Base-by-base conservation (phyloP, 1,140 invertebrate species). In the Anastatus disparis region DNA sequence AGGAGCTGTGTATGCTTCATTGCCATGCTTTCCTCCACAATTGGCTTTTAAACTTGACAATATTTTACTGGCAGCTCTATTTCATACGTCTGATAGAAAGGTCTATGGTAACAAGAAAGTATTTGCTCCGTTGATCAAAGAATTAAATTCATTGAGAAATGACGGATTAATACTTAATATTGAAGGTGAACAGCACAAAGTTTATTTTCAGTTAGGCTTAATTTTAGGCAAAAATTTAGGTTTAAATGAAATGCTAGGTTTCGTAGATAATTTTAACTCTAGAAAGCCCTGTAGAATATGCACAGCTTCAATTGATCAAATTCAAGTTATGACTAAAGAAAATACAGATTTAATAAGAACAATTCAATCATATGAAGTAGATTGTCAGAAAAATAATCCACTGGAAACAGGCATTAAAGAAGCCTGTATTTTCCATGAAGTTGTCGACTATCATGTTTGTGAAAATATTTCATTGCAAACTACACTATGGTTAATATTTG, bases 391-490 rank as follows among this genome's bases (percentile, higher is more conserved):
- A 3, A 17, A 6, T 15, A 15, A 61, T 61, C 15, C 13, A 10
- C 27, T 22, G 15, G 13, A 27, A 26, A 61, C 38, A 2, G 58
- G 58, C 15, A 44, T 61, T 13, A 15, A 24, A 44, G 58, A 61
- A 26, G 4, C 2, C 1, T 61, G 58, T 27, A 20, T n/a, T 2
- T 48, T 48, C 12, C 2, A 48, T 22, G 13, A 35, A 20, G 27
- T 56, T 4, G 12, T 8, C n/a, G 53, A 20, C 20, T 75, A 68
- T 56, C 17, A 72, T 56, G 46, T 75, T 8, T 67, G 29, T 20
- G 8, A 72, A 46, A 75, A 75, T 52, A n/a, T n/a, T n/a, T n/a
- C n/a, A n/a, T n/a, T n/a, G n/a, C n/a, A n/a, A n/a, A n/a, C n/a
- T n/a, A n/a, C n/a, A n/a, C n/a, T n/a, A n/a, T n/a, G n/a, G n/a